Percentiles rank a stretch among this genome's conserved stretches.
These are phyloP conservation scores for Pollenia angustigena DNA, from an alignment of 2,888 invertebrate species.

Conservation along the genomic window DNA sequence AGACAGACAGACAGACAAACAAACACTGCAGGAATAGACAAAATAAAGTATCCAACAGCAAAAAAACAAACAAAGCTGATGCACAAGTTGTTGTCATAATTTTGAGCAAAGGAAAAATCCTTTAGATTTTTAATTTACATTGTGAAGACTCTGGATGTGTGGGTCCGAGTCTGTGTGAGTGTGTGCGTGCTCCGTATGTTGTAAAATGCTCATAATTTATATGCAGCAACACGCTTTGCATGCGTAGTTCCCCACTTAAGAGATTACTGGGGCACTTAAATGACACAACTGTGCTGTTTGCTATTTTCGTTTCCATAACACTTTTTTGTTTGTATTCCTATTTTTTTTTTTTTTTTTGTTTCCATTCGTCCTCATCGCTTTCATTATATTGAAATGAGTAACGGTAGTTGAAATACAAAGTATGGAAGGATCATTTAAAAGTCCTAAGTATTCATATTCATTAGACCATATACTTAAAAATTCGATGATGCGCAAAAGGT, in stretches of 20 bases:
- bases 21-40: conserved; percentile 16
- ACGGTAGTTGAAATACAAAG: conserved; percentile 24
- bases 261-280: conserved; percentile 75
- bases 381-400: conserved; percentile 16
- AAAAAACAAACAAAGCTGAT: conserved; percentile 52
- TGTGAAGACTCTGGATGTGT: conserved; percentile 14
- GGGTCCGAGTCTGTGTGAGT: conserved; percentile 21
- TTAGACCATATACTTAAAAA: conserved; percentile 58
- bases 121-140: conserved; percentile 31
- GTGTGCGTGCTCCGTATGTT: conserved; percentile 24
- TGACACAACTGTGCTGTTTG: conserved; percentile 65
- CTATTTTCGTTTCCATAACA: conserved; percentile 20
- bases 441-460: conserved; percentile 29
- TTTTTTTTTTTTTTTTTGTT: conserved; percentile 13
- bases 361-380: conserved; percentile 16
- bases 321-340: conserved; percentile 2
- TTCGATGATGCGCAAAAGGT: conserved; percentile 63
- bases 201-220: conserved; percentile 74
- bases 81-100: conserved; percentile 58
- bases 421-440: conserved; percentile 46
- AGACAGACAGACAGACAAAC: background rate
- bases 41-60: conserved; percentile 29
- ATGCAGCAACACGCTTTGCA: conserved; percentile 75
- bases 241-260: conserved; percentile 74
- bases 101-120: conserved; percentile 44